Percentiles rank a stretch among this genome's conserved stretches.
phyloP scores from a whole-genome alignment of 2,797 vertebrate genomes.

The Amazona ochrocephala region DNA sequence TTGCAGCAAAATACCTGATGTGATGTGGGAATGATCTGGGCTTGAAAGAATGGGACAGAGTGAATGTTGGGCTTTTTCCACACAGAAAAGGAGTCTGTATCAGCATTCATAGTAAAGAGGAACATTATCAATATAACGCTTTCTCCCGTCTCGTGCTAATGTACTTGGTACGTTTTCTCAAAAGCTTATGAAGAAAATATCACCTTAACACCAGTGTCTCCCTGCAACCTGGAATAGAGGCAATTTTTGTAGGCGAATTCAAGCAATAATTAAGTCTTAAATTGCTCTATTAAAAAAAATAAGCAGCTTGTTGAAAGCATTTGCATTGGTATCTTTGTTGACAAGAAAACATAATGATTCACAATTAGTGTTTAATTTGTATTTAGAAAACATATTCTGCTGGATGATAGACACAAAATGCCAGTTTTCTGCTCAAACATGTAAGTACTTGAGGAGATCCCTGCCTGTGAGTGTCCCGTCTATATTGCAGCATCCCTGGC shows the following conservation, averaged over 20 bases:
- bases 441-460: background rate
- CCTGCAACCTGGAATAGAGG: background rate
- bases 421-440: background rate
- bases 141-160: background rate
- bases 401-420: background rate
- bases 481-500: background rate
- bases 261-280: conserved; percentile 51
- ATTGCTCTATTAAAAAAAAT: conserved; percentile 13
- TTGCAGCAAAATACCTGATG: background rate
- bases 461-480: background rate
- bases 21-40: background rate
- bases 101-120: background rate
- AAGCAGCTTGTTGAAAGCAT: conserved; percentile 10
- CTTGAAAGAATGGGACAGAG: background rate
- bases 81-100: background rate
- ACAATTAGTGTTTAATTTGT: conserved; percentile 41
- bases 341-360: conserved; percentile 11
- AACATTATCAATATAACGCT: background rate
- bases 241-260: conserved; percentile 6
- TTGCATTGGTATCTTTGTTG: background rate
- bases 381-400: conserved; percentile 44
- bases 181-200: background rate
- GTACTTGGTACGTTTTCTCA: background rate
- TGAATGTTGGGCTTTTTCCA: background rate
- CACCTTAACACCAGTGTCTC: background rate